Evolutionary conservation across 64 coral and sea anemone species (phyloP).

Genomic region (Pachyseris speciosa): DNA sequence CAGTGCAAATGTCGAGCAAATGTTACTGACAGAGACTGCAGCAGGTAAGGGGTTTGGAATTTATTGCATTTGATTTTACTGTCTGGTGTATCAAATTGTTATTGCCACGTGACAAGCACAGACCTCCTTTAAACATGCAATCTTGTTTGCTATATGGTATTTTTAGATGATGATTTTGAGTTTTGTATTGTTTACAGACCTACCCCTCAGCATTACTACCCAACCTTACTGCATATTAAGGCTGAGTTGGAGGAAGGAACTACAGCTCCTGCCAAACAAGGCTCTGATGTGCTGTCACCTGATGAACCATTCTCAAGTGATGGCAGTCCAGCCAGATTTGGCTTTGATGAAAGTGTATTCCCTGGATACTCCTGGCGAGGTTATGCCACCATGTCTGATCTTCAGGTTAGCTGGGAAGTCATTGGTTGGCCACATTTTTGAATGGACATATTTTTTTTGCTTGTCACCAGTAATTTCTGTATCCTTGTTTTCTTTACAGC

Average conservation of each 20-base stretch:
- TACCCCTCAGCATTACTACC: constrained; percentile 63
- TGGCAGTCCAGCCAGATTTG: constrained; percentile 65
- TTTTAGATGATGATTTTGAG: not conserved
- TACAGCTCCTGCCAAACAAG: constrained; percentile 37
- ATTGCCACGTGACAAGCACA: too few relatives aligned
- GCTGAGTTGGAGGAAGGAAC: constrained; percentile 95
- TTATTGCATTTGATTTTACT: not conserved
- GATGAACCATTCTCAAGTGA: constrained; percentile 42
- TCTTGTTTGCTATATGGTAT: too few relatives aligned
- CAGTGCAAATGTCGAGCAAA: constrained; percentile 89
- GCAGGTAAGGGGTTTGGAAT: constrained; percentile 30
- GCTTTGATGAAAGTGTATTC: constrained; percentile 86
- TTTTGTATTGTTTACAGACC: constrained; percentile 46
- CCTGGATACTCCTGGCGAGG: constrained; percentile 93
- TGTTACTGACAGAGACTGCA: constrained; percentile 81
- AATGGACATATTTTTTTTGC: too few relatives aligned
- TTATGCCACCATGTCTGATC: constrained; percentile 86
- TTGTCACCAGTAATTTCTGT: too few relatives aligned
- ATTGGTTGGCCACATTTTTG: too few relatives aligned
- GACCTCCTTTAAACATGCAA: too few relatives aligned
- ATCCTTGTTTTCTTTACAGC: too few relatives aligned
- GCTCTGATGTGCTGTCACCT: constrained; percentile 40
- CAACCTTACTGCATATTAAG: constrained; percentile 75
- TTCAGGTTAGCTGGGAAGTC: constrained; percentile 81
- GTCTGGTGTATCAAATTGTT: too few relatives aligned